Base-by-base conservation (phyloP, 2,113 vertebrate genomes). In the Sula dactylatra region DNA sequence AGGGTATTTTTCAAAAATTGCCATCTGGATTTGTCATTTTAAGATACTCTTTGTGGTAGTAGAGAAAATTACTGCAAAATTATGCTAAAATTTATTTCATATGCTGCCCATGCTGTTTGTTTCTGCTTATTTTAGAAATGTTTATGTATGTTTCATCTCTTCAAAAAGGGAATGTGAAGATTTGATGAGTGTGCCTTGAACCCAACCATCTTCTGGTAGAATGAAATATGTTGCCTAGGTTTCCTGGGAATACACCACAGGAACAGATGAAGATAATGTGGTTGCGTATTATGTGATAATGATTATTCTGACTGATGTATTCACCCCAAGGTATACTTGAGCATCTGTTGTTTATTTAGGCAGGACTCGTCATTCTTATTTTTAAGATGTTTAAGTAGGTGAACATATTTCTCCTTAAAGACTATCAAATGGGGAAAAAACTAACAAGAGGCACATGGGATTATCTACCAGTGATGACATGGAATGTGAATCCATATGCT, bases 271-370 rank as follows among this genome's bases (percentile, higher is more conserved):
- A 64, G 82, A 94, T 64, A 95, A 91, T 71, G 34, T 80, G 49
- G 11, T 38, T 94, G 45, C 40, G 42, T 70, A 82, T 82, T 95
- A 93, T 69, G 67, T 70, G 79, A 83, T 78, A 95, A 94, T 94
- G 81, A 85, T 77, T 88, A 93, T 94, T 94, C 74, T 88, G 90
- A 95, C 52, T 56, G 64, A 83, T 84, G 36, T 79, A 78, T 90
- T 96, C 67, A 82, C 71, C 64, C 91, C 64, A 79, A 93, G 77
- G 83, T 84, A 72, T 36, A 87, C 62, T 95, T 82, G 62, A 97
- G n/a, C 87, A 97, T 91, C 92, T 97, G 96, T 93, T 97, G 81
- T 88, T 94, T 76, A 93, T 52, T 76, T 94, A 74, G 78, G 20
- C 42, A 67, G 59, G 61, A 83, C 15, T 69, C 6, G 13, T 93